phyloP scores from a whole-genome alignment of 53 echinoderm and acorn worm species.

The Crossaster papposus region DNA sequence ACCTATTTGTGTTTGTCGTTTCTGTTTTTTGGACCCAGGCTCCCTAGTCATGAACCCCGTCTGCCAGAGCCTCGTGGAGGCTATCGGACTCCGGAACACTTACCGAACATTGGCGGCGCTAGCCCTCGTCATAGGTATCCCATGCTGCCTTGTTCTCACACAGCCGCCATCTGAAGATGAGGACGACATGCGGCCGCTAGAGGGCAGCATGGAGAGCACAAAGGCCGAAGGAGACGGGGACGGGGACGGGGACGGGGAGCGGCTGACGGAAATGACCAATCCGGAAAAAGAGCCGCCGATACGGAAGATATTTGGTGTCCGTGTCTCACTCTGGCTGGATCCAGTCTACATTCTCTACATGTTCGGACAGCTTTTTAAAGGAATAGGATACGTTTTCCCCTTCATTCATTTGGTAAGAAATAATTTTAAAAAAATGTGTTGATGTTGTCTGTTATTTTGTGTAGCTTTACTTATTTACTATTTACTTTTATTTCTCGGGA shows the following conservation, averaged over 20 bases:
- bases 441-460: too few relatives aligned
- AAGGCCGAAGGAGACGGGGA: too few relatives aligned
- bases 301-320: conserved; percentile 53
- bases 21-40: conserved; percentile 57
- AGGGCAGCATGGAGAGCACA: conserved; percentile 49
- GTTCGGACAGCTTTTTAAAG: conserved; percentile 84
- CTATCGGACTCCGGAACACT: conserved; percentile 78
- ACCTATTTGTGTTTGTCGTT: neutral
- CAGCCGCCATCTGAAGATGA: conserved; percentile 70
- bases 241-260: too few relatives aligned
- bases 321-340: conserved; percentile 76
- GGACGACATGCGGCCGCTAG: conserved; percentile 63
- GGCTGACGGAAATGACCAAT: conserved; percentile 67
- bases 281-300: conserved; percentile 58
- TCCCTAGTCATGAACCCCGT: conserved; percentile 95
- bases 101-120: conserved; percentile 77
- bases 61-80: conserved; percentile 70
- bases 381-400: conserved; percentile 92
- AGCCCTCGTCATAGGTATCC: conserved; percentile 81
- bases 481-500: too few relatives aligned
- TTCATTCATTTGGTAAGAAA: conserved; percentile 95
- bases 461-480: too few relatives aligned
- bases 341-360: conserved; percentile 75
- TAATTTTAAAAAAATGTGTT: too few relatives aligned
- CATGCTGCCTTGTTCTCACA: conserved; percentile 80